Evolutionary conservation across 1,140 invertebrate genomes (phyloP).

Genomic region (Drosophila sp.): DNA sequence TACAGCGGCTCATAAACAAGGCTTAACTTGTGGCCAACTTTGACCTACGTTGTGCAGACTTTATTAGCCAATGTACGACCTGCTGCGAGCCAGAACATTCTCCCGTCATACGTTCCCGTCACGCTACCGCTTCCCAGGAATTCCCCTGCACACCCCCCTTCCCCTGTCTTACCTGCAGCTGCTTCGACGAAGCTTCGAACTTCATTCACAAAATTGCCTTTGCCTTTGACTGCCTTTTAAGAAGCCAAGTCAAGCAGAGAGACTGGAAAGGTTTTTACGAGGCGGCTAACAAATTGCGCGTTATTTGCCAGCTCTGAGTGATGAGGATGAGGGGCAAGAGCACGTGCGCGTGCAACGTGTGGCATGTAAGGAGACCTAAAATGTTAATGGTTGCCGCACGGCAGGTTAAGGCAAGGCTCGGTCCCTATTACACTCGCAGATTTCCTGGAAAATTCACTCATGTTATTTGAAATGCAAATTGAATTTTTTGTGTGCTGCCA

Average conservation of each 20-base stretch:
- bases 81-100: constrained; percentile 29
- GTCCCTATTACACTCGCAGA: constrained; percentile 36
- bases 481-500: constrained; percentile 58
- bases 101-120: constrained; percentile 19
- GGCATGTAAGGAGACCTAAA: constrained; percentile 8
- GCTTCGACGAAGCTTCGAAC: constrained; percentile 5
- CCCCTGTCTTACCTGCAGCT: not conserved
- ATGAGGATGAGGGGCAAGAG: not conserved
- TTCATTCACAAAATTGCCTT: constrained; percentile 71
- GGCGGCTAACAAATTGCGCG: constrained; percentile 42
- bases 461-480: constrained; percentile 67
- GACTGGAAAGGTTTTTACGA: constrained; percentile 44
- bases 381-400: not conserved
- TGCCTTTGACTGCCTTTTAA: not conserved
- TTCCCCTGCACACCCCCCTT: not conserved
- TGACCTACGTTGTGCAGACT: constrained; percentile 22
- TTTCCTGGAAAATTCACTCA: constrained; percentile 54
- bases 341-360: constrained; percentile 23
- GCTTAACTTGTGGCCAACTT: constrained; percentile 31
- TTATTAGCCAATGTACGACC: constrained; percentile 31
- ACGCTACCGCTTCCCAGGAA: not conserved
- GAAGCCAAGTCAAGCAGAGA: not conserved
- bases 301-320: constrained; percentile 12
- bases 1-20: constrained; percentile 39
- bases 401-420: constrained; percentile 2